These are phyloP conservation scores for Drosophila trichaetosa DNA, from an alignment of 2,888 invertebrate genomes.

Conservation along the genomic window DNA sequence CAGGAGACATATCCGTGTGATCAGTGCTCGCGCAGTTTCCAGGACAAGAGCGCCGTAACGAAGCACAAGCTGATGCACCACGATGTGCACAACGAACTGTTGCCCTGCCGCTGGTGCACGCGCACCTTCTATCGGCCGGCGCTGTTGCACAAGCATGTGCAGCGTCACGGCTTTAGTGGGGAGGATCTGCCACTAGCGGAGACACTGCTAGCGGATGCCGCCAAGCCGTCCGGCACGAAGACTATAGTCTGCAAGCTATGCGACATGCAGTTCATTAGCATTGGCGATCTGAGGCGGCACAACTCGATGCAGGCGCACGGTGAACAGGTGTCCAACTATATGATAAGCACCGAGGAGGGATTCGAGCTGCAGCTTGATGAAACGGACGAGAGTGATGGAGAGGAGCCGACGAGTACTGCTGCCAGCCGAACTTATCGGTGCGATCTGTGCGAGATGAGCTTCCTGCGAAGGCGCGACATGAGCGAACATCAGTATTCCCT, in stretches of 20 bases:
- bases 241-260: constrained; percentile 79
- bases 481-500: constrained; percentile 80
- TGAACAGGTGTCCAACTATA: constrained; percentile 66
- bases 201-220: constrained; percentile 70
- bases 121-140: constrained; percentile 79
- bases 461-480: constrained; percentile 80
- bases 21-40: constrained; percentile 71
- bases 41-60: constrained; percentile 77
- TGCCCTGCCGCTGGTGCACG: constrained; percentile 82
- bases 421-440: constrained; percentile 67
- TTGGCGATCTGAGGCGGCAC: constrained; percentile 70
- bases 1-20: constrained; percentile 70
- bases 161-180: constrained; percentile 73
- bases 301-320: constrained; percentile 54
- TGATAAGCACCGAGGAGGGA: constrained; percentile 82
- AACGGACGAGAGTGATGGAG: constrained; percentile 82
- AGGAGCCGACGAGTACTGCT: constrained; percentile 32
- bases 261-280: constrained; percentile 66
- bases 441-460: constrained; percentile 76
- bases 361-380: constrained; percentile 83
- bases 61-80: constrained; percentile 75
- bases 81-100: constrained; percentile 66
- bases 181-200: constrained; percentile 71
- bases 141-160: constrained; percentile 77
- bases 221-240: constrained; percentile 77